Base-by-base conservation (phyloP, 2,113 vertebrate genomes). In the Chloroceryle aenea region DNA sequence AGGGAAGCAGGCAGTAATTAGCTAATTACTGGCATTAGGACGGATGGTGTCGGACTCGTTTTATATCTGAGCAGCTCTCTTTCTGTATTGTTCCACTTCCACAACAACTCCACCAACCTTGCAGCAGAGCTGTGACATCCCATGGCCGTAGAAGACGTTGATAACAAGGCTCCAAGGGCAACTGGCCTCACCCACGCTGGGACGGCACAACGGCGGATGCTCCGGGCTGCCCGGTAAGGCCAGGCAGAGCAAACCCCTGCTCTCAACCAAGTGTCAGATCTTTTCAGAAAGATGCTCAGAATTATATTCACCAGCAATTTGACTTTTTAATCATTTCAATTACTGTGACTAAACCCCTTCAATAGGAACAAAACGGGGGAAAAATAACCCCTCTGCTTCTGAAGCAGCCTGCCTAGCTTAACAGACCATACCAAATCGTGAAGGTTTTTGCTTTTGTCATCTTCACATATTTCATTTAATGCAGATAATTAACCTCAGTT, bases 401-500 rank as follows among this genome's bases (percentile, higher is more conserved):
- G 92, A 93, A 96, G 80, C 85, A 92, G 88, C 58, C 83, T 93
- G 87, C 55, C 95, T 86, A 62, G 92, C 90, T 95, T 95, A 96
- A 97, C 93, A 92, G 93, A 96, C 95, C 88, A 78, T 96, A 84
- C 76, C 93, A 86, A 97, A 97, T 93, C 5, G 34, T 59, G 85
- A 88, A 93, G 95, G 95, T 95, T 96, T 94, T 90, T 84, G 88
- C 95, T 88, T 97, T 96, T 96, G 85, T 93, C 75, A 64, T 71
- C 85, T 93, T 95, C 92, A 88, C 90, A 90, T 96, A 94, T 94
- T 96, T 95, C 88, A 80, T 95, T 97, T 96, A 95, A 95, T 86
- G 92, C 88, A 97, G 95, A 96, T 96, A 96, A 97, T 97, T 97
- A 97, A 97, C 95, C 85, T 94, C 95, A 97, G 96, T 95, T 96